Conservation (phyloP, 2,888 invertebrate genomes). For the Noctua fimbriata region DNA sequence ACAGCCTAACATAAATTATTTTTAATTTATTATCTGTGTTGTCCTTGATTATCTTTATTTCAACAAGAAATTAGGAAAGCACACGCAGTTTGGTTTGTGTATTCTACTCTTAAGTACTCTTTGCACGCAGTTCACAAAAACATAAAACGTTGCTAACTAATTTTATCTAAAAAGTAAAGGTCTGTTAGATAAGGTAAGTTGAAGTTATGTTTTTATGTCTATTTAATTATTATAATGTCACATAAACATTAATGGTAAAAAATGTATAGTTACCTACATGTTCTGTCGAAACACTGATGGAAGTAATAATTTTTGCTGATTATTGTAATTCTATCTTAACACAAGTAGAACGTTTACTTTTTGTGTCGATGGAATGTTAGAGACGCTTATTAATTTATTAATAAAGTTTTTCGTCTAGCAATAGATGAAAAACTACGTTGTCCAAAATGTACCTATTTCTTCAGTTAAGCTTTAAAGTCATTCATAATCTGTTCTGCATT, state of each 20-base stretch:
- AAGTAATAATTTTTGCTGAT: not conserved
- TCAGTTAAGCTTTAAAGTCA: not conserved
- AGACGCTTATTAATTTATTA: not conserved
- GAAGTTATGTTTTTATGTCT: not conserved
- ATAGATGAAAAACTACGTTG: no score
- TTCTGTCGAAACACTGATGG: not conserved
- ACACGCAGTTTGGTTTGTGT: not conserved
- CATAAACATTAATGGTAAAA: not conserved
- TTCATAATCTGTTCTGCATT: not conserved
- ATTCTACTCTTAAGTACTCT: no score
- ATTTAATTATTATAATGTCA: no score
- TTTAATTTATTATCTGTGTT: not conserved
- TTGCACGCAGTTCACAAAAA: no score
- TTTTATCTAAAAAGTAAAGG: not conserved
- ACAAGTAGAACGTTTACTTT: not conserved
- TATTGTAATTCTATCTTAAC: not conserved
- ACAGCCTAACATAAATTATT: not conserved
- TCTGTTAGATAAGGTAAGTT: slow-evolving; percentile 11
- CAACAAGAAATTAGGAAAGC: not conserved
- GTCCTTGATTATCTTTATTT: not conserved
- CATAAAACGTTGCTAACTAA: not conserved
- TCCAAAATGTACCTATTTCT: not conserved
- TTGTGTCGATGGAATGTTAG: not conserved
- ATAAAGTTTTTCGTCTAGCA: no score
- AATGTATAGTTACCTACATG: not conserved